phyloP scores from a whole-genome alignment of 2,888 invertebrate genomes.

The Polyommatus icarus region DNA sequence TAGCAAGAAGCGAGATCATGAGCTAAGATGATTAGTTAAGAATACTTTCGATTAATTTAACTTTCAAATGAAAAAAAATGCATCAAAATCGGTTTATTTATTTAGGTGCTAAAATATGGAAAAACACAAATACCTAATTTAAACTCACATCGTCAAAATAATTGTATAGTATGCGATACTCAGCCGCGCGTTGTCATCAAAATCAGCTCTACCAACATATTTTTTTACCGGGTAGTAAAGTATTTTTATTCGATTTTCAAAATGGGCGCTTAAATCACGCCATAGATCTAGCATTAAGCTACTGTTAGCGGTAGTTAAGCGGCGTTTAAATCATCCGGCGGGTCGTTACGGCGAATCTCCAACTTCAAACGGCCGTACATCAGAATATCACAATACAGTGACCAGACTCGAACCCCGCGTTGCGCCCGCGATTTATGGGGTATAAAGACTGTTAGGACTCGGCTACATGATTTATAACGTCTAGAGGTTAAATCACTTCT shows the following conservation, averaged over 20 bases:
- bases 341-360: slow-evolving; percentile 31
- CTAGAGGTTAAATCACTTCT: slow-evolving; percentile 18
- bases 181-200: neutral
- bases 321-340: slow-evolving; percentile 26
- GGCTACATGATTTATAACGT: slow-evolving; percentile 3
- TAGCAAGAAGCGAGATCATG: too few species aligned
- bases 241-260: neutral
- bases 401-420: slow-evolving; percentile 38
- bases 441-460: slow-evolving; percentile 43
- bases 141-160: neutral
- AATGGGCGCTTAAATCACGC: neutral
- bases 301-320: slow-evolving; percentile 23
- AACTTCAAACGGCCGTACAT: slow-evolving; percentile 37
- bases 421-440: slow-evolving; percentile 41
- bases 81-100: neutral
- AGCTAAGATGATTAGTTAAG: neutral
- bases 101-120: neutral
- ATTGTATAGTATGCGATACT: neutral
- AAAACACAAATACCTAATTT: too few species aligned
- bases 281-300: slow-evolving; percentile 19
- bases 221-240: neutral
- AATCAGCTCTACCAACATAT: neutral
- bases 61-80: neutral
- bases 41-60: neutral
- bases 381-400: slow-evolving; percentile 40